Conservation (phyloP, 23 tunicate genomes). For the Ascidia mentula region DNA sequence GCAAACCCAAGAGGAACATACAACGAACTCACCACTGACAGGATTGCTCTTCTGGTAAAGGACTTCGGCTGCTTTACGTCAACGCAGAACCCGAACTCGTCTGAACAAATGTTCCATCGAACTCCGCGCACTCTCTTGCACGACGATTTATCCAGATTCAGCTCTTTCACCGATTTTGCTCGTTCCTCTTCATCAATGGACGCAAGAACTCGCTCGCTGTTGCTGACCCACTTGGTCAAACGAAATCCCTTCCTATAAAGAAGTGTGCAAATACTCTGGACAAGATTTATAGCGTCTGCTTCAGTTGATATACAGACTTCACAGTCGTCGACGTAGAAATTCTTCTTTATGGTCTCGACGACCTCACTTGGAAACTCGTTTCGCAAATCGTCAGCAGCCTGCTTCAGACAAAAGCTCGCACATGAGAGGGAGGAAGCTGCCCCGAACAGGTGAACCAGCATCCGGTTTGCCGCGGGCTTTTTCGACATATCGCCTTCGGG, state of each 20-base stretch:
- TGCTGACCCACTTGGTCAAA: conserved; percentile 10
- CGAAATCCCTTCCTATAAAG: no score
- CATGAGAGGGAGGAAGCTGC: conserved; percentile 23
- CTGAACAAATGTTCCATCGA: background rate
- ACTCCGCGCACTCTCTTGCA: no score
- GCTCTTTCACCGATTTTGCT: conserved; percentile 1
- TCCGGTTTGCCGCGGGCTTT: conserved; percentile 12
- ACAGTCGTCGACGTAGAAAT: conserved; percentile 43
- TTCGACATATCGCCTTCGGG: conserved; percentile 13
- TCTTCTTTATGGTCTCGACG: conserved; percentile 1
- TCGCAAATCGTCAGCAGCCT: conserved; percentile 7
- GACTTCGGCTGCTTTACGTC: no score
- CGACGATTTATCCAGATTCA: no score
- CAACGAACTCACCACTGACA: no score
- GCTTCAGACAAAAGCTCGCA: conserved; percentile 18
- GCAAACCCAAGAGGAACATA: no score
- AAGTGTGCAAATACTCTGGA: background rate
- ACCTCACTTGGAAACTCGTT: conserved; percentile 7
- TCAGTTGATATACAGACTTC: background rate
- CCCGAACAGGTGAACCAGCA: conserved; percentile 28
- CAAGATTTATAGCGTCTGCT: background rate
- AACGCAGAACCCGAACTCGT: background rate
- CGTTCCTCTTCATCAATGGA: conserved; percentile 2
- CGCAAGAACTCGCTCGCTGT: conserved; percentile 13
- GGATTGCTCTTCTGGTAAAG: no score